A percentile compares a stretch with the other conserved stretches of the same genome.
These are phyloP conservation scores for Phengaris arion DNA, from an alignment of 2,888 invertebrate species.

Conservation along the genomic window DNA sequence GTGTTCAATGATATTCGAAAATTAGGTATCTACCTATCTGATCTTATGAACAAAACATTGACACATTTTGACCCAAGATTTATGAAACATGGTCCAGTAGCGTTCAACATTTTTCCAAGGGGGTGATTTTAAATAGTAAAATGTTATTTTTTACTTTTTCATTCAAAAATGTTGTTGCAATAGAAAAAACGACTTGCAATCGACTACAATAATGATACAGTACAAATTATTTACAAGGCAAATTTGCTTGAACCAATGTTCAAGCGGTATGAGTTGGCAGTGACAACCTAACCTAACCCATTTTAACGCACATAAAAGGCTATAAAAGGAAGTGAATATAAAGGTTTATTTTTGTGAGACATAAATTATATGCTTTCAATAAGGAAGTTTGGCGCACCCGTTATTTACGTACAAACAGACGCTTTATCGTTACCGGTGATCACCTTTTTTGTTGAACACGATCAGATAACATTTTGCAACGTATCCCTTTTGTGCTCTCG, in stretches of 20 bases:
- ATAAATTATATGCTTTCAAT: slow-evolving; percentile 39
- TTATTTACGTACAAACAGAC: slow-evolving; percentile 48
- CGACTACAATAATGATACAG: neutral
- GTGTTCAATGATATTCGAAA: slow-evolving; percentile 57
- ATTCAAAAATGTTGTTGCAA: neutral
- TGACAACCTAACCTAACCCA: neutral
- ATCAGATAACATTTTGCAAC: slow-evolving; percentile 69
- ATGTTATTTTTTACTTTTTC: neutral
- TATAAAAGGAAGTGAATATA: slow-evolving; percentile 33
- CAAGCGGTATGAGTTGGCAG: neutral
- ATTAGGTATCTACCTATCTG: slow-evolving; percentile 54
- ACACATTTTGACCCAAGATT: neutral
- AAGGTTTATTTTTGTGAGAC: slow-evolving; percentile 33
- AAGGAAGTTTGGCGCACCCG: slow-evolving; percentile 25
- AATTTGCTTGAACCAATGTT: neutral
- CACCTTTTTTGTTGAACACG: slow-evolving; percentile 57
- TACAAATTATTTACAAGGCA: neutral
- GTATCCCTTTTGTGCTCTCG: slow-evolving; percentile 56
- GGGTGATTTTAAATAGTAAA: neutral
- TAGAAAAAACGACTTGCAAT: neutral
- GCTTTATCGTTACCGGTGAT: slow-evolving; percentile 56
- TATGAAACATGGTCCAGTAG: neutral
- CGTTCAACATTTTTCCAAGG: neutral
- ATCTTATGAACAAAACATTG: slow-evolving; percentile 52
- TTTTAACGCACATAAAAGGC: neutral